Evolutionary conservation across 2,797 vertebrate species (phyloP).

Genomic region (Hippoglossus hippoglossus): DNA sequence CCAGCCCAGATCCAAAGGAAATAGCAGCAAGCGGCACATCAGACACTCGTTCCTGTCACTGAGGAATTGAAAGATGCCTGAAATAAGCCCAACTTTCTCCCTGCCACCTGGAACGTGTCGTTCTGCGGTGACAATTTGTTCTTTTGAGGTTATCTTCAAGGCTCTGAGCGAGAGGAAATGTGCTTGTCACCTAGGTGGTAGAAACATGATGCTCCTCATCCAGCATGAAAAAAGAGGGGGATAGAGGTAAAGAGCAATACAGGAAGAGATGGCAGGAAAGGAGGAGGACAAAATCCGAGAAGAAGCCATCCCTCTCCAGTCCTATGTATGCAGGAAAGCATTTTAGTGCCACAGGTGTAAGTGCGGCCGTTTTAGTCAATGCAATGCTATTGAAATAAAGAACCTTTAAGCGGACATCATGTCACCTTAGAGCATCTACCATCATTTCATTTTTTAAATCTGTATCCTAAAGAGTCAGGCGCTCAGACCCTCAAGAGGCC

Average conservation of each 20-base stretch:
- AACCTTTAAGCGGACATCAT: conserved; percentile 9
- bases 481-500: conserved; percentile 20
- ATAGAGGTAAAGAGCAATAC: not conserved
- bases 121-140: conserved; percentile 63
- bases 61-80: conserved; percentile 63
- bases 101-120: conserved; percentile 60
- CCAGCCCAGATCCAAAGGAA: conserved; percentile 67
- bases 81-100: conserved; percentile 64
- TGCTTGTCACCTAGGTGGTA: conserved; percentile 54
- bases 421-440: not conserved
- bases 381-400: conserved; percentile 14
- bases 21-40: conserved; percentile 58
- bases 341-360: conserved; percentile 3
- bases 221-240: conserved; percentile 3
- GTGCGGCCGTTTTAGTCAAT: not conserved
- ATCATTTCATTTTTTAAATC: conserved; percentile 35
- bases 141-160: conserved; percentile 78
- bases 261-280: conserved; percentile 7
- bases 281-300: not conserved
- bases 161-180: conserved; percentile 57
- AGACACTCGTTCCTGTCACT: conserved; percentile 58
- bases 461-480: not conserved
- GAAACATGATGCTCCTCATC: conserved; percentile 48
- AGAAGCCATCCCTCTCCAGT: conserved; percentile 10
- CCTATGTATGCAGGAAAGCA: conserved; percentile 28